Base-by-base conservation (phyloP, 2,113 vertebrate genomes). In the Rhinogobius similis region DNA sequence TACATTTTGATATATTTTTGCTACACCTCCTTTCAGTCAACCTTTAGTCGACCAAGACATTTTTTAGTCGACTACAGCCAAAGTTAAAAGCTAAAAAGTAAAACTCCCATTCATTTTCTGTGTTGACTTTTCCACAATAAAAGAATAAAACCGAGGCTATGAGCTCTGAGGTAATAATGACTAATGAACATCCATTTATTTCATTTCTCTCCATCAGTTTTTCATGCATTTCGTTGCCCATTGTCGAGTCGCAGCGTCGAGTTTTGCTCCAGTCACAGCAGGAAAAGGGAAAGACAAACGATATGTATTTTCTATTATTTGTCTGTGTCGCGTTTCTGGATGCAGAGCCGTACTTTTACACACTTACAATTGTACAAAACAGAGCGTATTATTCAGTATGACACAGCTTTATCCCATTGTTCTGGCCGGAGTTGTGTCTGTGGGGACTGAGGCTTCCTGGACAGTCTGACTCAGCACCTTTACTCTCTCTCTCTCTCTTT, bases 391-490 rank as follows among this genome's bases (percentile, higher is more conserved):
- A 14, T n/a, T n/a, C 29, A 29, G 29, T 73, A 20, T 63, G 21
- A 24, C 21, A 48, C 39, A 41, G 36, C 69, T 70, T 72, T 32
- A 27, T 16, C 50, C 38, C 73, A 65, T 56, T 23, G n/a, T 61
- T 67, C 58, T 64, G 70, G 68, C 70, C 61, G 70, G 56, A 64
- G 65, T 77, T 77, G 67, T 67, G 72, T 68, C 81, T 62, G 24
- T 63, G 55, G 29, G 70, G 53, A 81, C 65, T 70, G 48, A 71
- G 72, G 62, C 75, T 73, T 76, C 68, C 62, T 81, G 62, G 41
- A 74, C 27, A 32, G 55, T 56, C 72, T 84, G 80, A 85, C 72
- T 86, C 82, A 83, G 82, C 78, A 82, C 48, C 16, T 46, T 16
- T 46, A 56, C 44, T 58, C 44, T 70, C 71, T 56, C 50, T 77